Conservation (phyloP, 2,888 invertebrate genomes). For the Ommatoiulus sabulosus region DNA sequence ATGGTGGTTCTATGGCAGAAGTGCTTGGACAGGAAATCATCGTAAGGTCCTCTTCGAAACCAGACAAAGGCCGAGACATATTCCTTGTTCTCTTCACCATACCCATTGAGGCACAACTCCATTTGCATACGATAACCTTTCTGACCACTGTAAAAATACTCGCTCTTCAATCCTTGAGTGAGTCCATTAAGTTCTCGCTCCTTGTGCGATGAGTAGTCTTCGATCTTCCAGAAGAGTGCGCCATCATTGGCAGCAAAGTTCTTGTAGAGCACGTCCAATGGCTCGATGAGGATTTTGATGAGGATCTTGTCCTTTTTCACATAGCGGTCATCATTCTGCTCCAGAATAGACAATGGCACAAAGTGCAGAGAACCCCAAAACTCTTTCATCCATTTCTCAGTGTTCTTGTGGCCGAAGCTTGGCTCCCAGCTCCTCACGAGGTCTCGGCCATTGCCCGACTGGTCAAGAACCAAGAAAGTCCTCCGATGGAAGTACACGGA, state of each 20-base stretch:
- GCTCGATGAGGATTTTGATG: slow-evolving; percentile 22
- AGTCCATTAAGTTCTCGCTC: background rate
- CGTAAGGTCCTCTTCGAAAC: background rate
- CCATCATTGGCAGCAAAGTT: background rate
- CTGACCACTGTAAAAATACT: background rate
- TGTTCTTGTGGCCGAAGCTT: background rate
- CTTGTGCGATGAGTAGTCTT: background rate
- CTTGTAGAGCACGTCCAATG: background rate
- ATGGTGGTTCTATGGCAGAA: background rate
- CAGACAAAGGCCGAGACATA: background rate
- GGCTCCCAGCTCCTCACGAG: slow-evolving; percentile 45
- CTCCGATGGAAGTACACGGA: background rate
- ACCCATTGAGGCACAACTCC: slow-evolving; percentile 13
- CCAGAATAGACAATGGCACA: background rate
- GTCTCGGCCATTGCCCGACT: background rate
- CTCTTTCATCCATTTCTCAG: slow-evolving; percentile 31
- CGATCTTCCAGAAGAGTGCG: slow-evolving; percentile 18
- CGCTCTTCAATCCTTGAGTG: slow-evolving; percentile 28
- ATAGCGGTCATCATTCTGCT: background rate
- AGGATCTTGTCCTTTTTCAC: background rate
- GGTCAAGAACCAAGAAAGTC: background rate
- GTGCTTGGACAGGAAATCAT: background rate
- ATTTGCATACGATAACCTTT: slow-evolving; percentile 16
- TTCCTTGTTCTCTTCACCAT: slow-evolving; percentile 39
- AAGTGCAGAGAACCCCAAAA: slow-evolving; percentile 21